Base-by-base conservation (phyloP, 2,797 vertebrate species). In the Coregonus ussuriensis region DNA sequence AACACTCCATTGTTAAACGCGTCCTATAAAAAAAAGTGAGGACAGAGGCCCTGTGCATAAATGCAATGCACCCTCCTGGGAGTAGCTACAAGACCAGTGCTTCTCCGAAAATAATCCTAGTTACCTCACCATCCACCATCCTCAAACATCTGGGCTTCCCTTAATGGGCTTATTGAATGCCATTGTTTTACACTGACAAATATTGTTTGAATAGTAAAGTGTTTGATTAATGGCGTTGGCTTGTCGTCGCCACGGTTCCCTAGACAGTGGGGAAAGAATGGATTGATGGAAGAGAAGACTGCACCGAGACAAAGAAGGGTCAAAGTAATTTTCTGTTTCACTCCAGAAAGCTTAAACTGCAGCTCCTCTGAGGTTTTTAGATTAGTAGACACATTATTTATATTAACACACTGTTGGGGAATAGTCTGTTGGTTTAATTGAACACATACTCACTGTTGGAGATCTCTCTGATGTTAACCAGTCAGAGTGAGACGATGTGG, bases 211-310 rank as follows among this genome's bases (percentile, higher is more conserved):
- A 84, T 83, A 84, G 84, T 76, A 84, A 89, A 83, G 79, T 78
- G 78, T 83, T 85, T 91, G 89, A 91, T 91, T 90, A 89, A 92
- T 89, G 83, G 87, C 86, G 83, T 85, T 37, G 79, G 79, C 82
- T 63, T 71, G 76, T 77, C 71, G 77, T 82, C 84, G 81, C 83
- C 84, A 85, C 77, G 78, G 83, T 75, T 81, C 77, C 79, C 79
- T 41, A 47, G 70, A 78, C 77, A 65, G 79, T 71, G 35, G 41
- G 71, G 83, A 86, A 87, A 72, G 52, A 63, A 21, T 81, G 54
- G 82, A 86, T 83, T 78, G 82, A 80, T 66, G 84, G 82, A 85
- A 79, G 74, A 35, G 29, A 62, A 74, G 72, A 78, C 75, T 86
- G 76, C 52, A 82, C 73, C 81, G 63, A 84, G 79, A 88, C 82